Conservation (phyloP, 2,113 vertebrate species). For the Epinephelus fuscoguttatus region DNA sequence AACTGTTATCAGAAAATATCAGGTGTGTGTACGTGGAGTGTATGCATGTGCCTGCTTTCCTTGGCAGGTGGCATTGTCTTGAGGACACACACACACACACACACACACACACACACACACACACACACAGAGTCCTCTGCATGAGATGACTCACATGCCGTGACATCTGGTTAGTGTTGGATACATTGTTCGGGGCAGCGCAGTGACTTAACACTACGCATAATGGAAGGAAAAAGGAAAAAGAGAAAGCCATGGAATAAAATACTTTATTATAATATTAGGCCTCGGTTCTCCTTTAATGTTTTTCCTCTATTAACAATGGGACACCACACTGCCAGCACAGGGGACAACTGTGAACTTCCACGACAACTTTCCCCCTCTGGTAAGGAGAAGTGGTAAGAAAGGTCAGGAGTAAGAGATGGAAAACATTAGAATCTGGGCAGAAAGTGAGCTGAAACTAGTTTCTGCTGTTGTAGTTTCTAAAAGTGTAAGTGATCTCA, state of each 20-base stretch:
- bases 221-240: conserved; percentile 77
- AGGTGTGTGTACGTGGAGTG: conserved; percentile 17
- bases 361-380: conserved; percentile 17
- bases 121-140: conserved; percentile 41
- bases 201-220: conserved; percentile 55
- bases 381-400: conserved; percentile 1
- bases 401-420: not conserved
- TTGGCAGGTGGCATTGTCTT: conserved; percentile 65
- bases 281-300: conserved; percentile 37
- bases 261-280: conserved; percentile 64
- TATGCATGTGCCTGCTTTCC: conserved; percentile 27
- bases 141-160: conserved; percentile 74
- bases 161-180: conserved; percentile 78
- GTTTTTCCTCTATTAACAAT: conserved; percentile 69
- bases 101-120: conserved; percentile 20
- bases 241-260: conserved; percentile 70
- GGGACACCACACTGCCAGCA: conserved; percentile 29
- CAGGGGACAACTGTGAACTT: conserved; percentile 46
- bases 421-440: conserved; percentile 30
- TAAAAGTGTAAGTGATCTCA: not conserved
- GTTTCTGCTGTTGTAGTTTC: not conserved
- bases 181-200: conserved; percentile 69
- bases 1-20: conserved; percentile 38
- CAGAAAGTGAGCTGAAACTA: conserved; percentile 1
- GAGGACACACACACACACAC: conserved; percentile 10